Conservation (phyloP, 2,888 invertebrate genomes). For the Bibio marci region DNA sequence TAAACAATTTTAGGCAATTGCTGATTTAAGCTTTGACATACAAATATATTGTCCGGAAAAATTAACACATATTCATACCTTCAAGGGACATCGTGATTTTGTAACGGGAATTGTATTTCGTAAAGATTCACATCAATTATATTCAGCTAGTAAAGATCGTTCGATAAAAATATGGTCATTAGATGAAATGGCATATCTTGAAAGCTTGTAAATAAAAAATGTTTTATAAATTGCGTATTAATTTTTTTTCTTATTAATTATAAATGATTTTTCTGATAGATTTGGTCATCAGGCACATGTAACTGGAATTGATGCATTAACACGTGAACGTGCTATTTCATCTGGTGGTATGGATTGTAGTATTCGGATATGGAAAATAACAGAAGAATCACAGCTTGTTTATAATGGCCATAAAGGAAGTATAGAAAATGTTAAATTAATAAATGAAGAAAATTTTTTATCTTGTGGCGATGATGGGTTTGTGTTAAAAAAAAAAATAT, state of each 20-base stretch:
- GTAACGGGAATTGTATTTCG: constrained; percentile 71
- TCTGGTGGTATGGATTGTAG: constrained; percentile 78
- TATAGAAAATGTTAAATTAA: constrained; percentile 73
- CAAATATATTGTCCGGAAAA: constrained; percentile 71
- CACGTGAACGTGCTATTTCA: constrained; percentile 72
- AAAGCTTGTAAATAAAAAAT: constrained; percentile 49
- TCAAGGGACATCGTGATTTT: constrained; percentile 58
- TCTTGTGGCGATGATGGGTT: constrained; percentile 85
- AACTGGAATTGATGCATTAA: constrained; percentile 72
- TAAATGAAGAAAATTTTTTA: constrained; percentile 88
- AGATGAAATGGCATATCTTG: constrained; percentile 91
- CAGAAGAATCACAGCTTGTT: constrained; percentile 91
- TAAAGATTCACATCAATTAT: constrained; percentile 69
- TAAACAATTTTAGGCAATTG: constrained; percentile 45
- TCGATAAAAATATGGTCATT: constrained; percentile 90
- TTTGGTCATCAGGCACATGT: constrained; percentile 82
- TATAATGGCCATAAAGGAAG: constrained; percentile 72
- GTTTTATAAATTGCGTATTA: too few relatives aligned
- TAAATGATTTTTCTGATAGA: too few relatives aligned
- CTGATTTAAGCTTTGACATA: constrained; percentile 50
- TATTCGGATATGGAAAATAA: constrained; percentile 88
- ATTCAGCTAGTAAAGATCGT: constrained; percentile 58
- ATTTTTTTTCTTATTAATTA: too few relatives aligned
- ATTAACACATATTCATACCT: constrained; percentile 57
- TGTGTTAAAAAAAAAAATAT: constrained; percentile 11